These are phyloP conservation scores for Dolichomitus sp. DNA, from an alignment of 2,888 invertebrate species.

Conservation along the genomic window DNA sequence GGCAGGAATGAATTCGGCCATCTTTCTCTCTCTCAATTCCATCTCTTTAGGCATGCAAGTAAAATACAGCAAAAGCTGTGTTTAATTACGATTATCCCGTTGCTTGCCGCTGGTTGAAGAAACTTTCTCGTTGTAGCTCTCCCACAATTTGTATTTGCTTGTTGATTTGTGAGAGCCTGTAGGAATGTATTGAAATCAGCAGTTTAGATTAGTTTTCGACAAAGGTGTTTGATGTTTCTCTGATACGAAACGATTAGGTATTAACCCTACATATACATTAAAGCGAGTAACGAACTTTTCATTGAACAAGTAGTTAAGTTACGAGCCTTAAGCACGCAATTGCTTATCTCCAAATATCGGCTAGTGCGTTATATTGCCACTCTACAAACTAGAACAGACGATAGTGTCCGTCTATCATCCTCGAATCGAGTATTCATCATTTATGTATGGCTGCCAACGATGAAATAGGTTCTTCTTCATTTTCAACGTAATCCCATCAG, in stretches of 20 bases:
- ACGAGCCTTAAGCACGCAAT: background rate
- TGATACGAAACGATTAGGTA: slow-evolving; percentile 27
- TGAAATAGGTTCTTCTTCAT: slow-evolving; percentile 22
- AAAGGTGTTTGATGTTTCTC: slow-evolving; percentile 27
- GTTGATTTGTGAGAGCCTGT: slow-evolving; percentile 6
- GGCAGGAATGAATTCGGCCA: slow-evolving; percentile 47
- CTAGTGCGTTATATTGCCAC: background rate
- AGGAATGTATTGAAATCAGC: slow-evolving; percentile 26
- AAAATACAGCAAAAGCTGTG: slow-evolving; percentile 18
- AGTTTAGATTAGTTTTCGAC: slow-evolving; percentile 43
- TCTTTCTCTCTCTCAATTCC: slow-evolving; percentile 24
- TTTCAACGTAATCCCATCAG: slow-evolving; percentile 35
- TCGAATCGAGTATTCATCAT: slow-evolving; percentile 1
- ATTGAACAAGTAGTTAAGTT: slow-evolving; percentile 15
- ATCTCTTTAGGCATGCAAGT: slow-evolving; percentile 9
- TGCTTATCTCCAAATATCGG: slow-evolving; percentile 27
- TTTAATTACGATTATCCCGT: slow-evolving; percentile 23
- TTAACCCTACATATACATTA: background rate
- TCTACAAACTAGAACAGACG: background rate
- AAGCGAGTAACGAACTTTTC: background rate
- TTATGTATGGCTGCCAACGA: background rate
- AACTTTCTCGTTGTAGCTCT: slow-evolving; percentile 25
- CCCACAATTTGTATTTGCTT: slow-evolving; percentile 12
- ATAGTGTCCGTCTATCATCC: slow-evolving; percentile 2
- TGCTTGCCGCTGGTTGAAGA: slow-evolving; percentile 22